phyloP scores from a whole-genome alignment of 2,888 invertebrate genomes.

The Cepaea hortensis region DNA sequence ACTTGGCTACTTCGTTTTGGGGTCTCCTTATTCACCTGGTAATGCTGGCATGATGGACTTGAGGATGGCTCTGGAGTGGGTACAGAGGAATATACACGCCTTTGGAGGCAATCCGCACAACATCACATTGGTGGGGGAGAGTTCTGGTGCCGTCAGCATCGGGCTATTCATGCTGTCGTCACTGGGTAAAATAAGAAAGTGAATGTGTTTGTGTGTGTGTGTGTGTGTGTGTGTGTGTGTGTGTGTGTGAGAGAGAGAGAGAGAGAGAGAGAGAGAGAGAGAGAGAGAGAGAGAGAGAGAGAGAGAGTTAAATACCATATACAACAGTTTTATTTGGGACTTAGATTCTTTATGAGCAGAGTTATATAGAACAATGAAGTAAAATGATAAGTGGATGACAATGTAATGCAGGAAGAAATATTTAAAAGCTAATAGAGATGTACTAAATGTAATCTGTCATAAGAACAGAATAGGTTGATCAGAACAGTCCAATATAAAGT shows the following conservation, averaged over 20 bases:
- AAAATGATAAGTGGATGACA: too few species aligned
- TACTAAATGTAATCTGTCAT: too few species aligned
- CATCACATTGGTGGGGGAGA: slow-evolving; percentile 96
- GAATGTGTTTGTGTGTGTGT: neutral
- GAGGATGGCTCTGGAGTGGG: slow-evolving; percentile 86
- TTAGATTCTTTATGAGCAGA: too few species aligned
- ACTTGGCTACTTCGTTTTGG: slow-evolving; percentile 81
- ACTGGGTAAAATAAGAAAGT: slow-evolving; percentile 79
- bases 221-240: neutral
- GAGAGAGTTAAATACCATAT: too few species aligned
- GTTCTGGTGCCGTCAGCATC: slow-evolving; percentile 95
- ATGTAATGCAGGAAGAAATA: too few species aligned
- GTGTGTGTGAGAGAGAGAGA: neutral
- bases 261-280: neutral
- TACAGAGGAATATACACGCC: slow-evolving; percentile 72
- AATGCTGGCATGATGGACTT: slow-evolving; percentile 98
- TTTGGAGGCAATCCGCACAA: slow-evolving; percentile 88
- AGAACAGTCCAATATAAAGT: too few species aligned
- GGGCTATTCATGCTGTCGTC: slow-evolving; percentile 87
- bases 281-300: neutral
- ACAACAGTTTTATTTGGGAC: too few species aligned
- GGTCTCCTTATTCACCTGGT: slow-evolving; percentile 84
- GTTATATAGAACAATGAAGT: too few species aligned
- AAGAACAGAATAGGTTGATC: too few species aligned
- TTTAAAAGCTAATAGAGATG: too few species aligned